phyloP scores from a whole-genome alignment of 2,113 vertebrate genomes.

The Malurus melanocephalus region DNA sequence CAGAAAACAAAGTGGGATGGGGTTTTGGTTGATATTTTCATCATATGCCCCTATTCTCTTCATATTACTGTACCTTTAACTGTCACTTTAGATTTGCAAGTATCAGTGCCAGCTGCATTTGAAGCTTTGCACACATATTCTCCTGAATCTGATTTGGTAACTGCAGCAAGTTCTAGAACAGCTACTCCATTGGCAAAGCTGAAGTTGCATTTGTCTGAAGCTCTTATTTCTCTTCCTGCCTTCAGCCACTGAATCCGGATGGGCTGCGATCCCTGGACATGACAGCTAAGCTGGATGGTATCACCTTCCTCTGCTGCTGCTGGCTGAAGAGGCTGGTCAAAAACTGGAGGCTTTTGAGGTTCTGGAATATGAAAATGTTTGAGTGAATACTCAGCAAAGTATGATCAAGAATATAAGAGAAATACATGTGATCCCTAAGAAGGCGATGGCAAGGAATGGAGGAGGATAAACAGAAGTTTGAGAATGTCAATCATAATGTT shows the following conservation, averaged over 20 bases:
- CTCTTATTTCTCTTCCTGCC: constrained; percentile 85
- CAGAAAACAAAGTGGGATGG: not conserved
- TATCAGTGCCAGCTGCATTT: constrained; percentile 87
- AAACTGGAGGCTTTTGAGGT: constrained; percentile 86
- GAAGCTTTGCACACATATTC: constrained; percentile 95
- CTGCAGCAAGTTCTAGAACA: constrained; percentile 79
- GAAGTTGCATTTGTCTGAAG: constrained; percentile 81
- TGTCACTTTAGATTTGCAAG: constrained; percentile 88
- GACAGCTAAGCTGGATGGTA: constrained; percentile 83
- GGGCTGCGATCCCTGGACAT: constrained; percentile 85
- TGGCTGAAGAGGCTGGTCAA: constrained; percentile 86
- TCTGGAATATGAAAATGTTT: constrained; percentile 75
- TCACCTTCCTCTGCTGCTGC: constrained; percentile 81
- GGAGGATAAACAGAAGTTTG: not conserved
- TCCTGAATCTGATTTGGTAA: constrained; percentile 80
- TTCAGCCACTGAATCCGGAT: constrained; percentile 93
- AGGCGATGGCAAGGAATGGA: not conserved
- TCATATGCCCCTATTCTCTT: not conserved
- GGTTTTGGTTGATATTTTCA: not conserved
- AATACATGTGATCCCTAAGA: not conserved
- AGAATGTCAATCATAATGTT: not conserved
- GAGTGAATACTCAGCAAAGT: constrained; percentile 4
- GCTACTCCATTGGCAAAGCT: constrained; percentile 86
- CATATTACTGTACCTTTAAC: constrained; percentile 83
- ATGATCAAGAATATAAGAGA: not conserved